Conservation (phyloP, 2,888 invertebrate genomes). For the Drosophila bunnanda region DNA sequence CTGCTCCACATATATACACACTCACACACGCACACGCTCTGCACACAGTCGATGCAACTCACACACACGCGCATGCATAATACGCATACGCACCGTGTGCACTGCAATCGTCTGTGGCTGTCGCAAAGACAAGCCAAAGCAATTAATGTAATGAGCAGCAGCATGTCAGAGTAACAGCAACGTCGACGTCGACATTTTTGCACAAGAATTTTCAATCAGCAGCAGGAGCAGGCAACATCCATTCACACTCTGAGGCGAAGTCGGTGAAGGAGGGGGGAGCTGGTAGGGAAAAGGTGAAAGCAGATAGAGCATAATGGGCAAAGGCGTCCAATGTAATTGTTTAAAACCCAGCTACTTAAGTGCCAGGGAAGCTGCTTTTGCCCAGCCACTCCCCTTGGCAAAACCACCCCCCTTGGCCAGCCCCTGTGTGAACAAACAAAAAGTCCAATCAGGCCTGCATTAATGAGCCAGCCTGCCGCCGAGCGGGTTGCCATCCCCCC, state of each 20-base stretch:
- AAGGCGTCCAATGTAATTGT: slow-evolving; percentile 78
- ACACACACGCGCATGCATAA: slow-evolving; percentile 68
- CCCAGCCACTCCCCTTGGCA: not conserved
- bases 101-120: slow-evolving; percentile 43
- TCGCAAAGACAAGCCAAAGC: slow-evolving; percentile 78
- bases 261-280: not conserved
- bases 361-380: slow-evolving; percentile 40
- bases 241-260: slow-evolving; percentile 23
- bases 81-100: slow-evolving; percentile 74
- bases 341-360: slow-evolving; percentile 76
- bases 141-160: slow-evolving; percentile 80
- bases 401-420: not conserved
- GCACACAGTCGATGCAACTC: slow-evolving; percentile 9
- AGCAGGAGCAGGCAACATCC: slow-evolving; percentile 54
- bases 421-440: slow-evolving; percentile 62
- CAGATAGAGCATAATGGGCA: slow-evolving; percentile 63
- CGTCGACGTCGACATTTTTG: slow-evolving; percentile 79
- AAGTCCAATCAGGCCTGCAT: slow-evolving; percentile 77
- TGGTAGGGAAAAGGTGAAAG: slow-evolving; percentile 13
- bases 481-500: not conserved
- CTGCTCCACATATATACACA: slow-evolving; percentile 23
- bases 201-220: slow-evolving; percentile 78
- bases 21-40: slow-evolving; percentile 6
- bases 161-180: slow-evolving; percentile 66
- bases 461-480: slow-evolving; percentile 58